Conservation (phyloP, 2,888 invertebrate genomes). For the Diplolepis rosae region DNA sequence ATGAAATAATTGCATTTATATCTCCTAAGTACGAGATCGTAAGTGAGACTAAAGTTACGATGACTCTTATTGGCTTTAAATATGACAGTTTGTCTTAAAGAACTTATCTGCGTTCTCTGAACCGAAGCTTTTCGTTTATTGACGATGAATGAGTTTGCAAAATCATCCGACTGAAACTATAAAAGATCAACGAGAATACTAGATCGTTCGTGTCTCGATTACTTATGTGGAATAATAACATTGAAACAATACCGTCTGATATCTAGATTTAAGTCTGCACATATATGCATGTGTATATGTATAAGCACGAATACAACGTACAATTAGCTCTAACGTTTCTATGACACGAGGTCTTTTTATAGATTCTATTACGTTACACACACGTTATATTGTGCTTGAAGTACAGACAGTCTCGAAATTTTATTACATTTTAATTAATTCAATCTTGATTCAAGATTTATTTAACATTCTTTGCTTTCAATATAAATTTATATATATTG, state of each 20-base stretch:
- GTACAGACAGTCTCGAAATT: not conserved
- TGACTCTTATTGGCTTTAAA: not conserved
- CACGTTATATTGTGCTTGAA: not conserved
- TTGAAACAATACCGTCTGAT: not conserved
- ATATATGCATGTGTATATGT: not conserved
- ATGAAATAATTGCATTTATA: no score
- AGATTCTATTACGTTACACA: slow-evolving; percentile 14
- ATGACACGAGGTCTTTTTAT: slow-evolving; percentile 28
- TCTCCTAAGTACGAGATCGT: no score
- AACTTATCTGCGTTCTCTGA: not conserved
- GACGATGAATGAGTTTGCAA: not conserved
- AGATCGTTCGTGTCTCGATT: slow-evolving; percentile 2
- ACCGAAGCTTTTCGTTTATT: slow-evolving; percentile 5
- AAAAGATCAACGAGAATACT: not conserved
- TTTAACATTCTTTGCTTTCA: not conserved
- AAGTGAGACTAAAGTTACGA: not conserved
- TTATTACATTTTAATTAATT: not conserved
- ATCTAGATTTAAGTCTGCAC: not conserved
- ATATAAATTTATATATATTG: no score
- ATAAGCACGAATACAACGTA: not conserved
- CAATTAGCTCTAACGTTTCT: not conserved
- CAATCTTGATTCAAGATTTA: not conserved
- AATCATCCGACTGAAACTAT: not conserved
- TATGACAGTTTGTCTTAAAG: not conserved
- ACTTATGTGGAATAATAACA: slow-evolving; percentile 3